Percentiles rank a stretch among this genome's conserved stretches.
Evolutionary conservation across 2,888 invertebrate genomes (phyloP).

Genomic region (Plebejus melissa): DNA sequence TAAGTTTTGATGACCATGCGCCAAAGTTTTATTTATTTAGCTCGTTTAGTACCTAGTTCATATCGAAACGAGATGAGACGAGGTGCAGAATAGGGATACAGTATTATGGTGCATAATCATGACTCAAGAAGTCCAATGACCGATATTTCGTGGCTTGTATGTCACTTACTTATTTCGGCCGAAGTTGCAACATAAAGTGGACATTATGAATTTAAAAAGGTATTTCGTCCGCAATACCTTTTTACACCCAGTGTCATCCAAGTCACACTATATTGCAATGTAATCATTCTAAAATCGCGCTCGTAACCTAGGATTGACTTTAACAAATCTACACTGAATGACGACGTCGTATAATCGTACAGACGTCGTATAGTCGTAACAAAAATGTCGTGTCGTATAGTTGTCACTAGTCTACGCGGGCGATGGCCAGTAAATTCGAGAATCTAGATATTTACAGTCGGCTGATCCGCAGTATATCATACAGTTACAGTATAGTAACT

Average conservation of each 20-base stretch:
- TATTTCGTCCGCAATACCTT: too few species aligned
- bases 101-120: too few species aligned
- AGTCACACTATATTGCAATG: background rate
- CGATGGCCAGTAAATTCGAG: background rate
- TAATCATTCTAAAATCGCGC: background rate
- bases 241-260: too few species aligned
- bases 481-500: too few species aligned
- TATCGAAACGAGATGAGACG: too few species aligned
- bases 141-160: too few species aligned
- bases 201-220: too few species aligned
- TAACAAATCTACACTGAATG: background rate
- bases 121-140: too few species aligned
- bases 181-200: too few species aligned
- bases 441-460: background rate
- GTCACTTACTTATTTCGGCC: too few species aligned
- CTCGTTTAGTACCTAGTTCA: too few species aligned
- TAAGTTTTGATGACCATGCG: background rate
- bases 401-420: background rate
- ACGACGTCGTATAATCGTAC: background rate
- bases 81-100: too few species aligned
- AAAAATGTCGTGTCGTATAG: background rate
- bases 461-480: background rate
- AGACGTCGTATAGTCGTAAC: background rate
- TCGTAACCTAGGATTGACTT: background rate
- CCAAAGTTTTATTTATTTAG: background rate